These are phyloP conservation scores for Phragmatobia fuliginosa DNA, from an alignment of 2,888 invertebrate genomes.

Conservation along the genomic window DNA sequence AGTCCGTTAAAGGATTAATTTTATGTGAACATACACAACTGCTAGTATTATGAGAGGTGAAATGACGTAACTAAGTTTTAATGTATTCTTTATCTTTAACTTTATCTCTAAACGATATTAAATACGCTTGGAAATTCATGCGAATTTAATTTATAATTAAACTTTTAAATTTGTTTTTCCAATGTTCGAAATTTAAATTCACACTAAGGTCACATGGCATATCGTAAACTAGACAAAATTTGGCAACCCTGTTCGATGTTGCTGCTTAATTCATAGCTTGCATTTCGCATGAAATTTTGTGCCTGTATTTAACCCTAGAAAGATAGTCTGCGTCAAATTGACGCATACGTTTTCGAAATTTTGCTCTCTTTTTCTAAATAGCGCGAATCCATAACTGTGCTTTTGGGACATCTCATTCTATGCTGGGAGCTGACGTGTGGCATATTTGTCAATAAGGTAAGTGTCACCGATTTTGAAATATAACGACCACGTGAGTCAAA, in stretches of 20 bases:
- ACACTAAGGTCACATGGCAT: constrained; percentile 15
- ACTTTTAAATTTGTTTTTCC: constrained; percentile 13
- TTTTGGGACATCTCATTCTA: too few relatives aligned
- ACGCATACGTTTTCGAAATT: too few relatives aligned
- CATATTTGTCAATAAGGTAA: too few relatives aligned
- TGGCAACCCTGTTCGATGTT: constrained; percentile 50
- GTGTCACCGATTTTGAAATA: too few relatives aligned
- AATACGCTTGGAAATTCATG: neutral
- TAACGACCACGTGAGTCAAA: too few relatives aligned
- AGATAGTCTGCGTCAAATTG: too few relatives aligned
- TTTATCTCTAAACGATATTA: neutral
- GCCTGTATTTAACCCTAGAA: constrained; percentile 75
- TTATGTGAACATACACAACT: constrained; percentile 46
- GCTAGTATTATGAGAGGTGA: constrained; percentile 39
- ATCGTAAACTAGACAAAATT: constrained; percentile 44
- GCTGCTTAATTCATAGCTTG: constrained; percentile 63
- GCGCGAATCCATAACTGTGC: too few relatives aligned
- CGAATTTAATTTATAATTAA: neutral
- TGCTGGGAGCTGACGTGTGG: too few relatives aligned
- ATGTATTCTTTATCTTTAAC: neutral
- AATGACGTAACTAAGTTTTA: neutral
- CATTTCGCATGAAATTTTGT: constrained; percentile 78
- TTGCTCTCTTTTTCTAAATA: too few relatives aligned
- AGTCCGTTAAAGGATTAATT: constrained; percentile 58
- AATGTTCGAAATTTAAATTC: constrained; percentile 28